Evolutionary conservation across 2,888 invertebrate genomes (phyloP).

Genomic region (Dryomyza anilis): DNA sequence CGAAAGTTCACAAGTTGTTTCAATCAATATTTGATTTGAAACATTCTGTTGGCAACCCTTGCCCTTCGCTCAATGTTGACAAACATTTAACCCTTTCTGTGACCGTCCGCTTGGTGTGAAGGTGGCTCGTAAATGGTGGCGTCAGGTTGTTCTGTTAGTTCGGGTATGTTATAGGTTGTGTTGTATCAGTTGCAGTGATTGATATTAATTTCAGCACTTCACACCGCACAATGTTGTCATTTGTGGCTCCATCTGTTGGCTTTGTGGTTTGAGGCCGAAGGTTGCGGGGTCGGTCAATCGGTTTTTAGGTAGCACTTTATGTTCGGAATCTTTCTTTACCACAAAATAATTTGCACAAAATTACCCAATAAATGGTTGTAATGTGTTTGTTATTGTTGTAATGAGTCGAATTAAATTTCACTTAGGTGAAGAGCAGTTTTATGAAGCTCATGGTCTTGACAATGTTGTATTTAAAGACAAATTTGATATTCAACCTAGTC

Average conservation of each 20-base stretch:
- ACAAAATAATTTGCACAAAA: slow-evolving; percentile 1
- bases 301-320: slow-evolving; percentile 17
- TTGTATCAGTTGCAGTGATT: slow-evolving; percentile 9
- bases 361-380: background rate
- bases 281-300: slow-evolving; percentile 17
- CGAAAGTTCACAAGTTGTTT: slow-evolving; percentile 20
- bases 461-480: too few species aligned
- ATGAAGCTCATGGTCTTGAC: too few species aligned
- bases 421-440: too few species aligned
- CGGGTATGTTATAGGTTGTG: background rate
- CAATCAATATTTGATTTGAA: slow-evolving; percentile 37
- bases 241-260: background rate
- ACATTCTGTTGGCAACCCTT: slow-evolving; percentile 5
- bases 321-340: background rate
- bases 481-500: too few species aligned
- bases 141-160: background rate
- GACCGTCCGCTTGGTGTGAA: too few species aligned
- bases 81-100: background rate
- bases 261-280: slow-evolving; percentile 1
- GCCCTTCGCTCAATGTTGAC: background rate
- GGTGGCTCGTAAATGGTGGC: background rate
- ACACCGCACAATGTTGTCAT: background rate
- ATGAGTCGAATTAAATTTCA: too few species aligned
- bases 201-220: slow-evolving; percentile 17
- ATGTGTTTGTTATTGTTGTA: too few species aligned